Base-by-base conservation (phyloP, 2,113 vertebrate species). In the Colossoma macropomum region DNA sequence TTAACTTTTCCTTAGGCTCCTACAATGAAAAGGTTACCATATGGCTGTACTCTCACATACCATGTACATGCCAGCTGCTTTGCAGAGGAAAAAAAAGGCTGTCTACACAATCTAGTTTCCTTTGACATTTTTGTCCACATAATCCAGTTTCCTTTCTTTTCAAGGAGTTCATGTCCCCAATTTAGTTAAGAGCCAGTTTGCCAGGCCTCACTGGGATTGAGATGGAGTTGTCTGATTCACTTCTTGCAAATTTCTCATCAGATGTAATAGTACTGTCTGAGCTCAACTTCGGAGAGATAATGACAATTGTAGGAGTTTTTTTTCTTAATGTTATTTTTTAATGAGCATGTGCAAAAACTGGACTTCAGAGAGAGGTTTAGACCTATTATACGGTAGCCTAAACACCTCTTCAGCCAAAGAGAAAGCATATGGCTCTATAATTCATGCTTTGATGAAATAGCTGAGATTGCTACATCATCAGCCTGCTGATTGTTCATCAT, bases 1-100 rank as follows among this genome's bases (percentile, higher is more conserved):
- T 38, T 75, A 76, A 60, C 74, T 60, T n/a, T n/a, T n/a, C n/a
- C n/a, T 62, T 45, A 41, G 56, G n/a, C 34, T 62, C 7, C n/a
- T 45, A 6, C 13, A 75, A 75, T 32, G 10, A 56, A 23, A 8
- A 19, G 21, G 54, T 23, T 8, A 76, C 56, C 56, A 62, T 62
- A 60, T 75, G 56, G 34, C 59, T 45, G 27, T 28, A 63, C 17
- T 62, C 38, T 63, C 59, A 75, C 54, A 45, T 77, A 45, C 27
- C 34, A 38, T 28, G 23, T n/a, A n/a, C 73, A 23, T 34, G 52
- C 30, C 16, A 76, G 23, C 23, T 60, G 32, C 32, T 75, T n/a
- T 54, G 56, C 10, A 41, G 13, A 76, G 60, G 12, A 4, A 59
- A 34, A 54, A 54, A n/a, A 41, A 54, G 52, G 74, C 0, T 60